Base-by-base conservation (phyloP, 2,888 invertebrate genomes). In the Phlogophora meticulosa region DNA sequence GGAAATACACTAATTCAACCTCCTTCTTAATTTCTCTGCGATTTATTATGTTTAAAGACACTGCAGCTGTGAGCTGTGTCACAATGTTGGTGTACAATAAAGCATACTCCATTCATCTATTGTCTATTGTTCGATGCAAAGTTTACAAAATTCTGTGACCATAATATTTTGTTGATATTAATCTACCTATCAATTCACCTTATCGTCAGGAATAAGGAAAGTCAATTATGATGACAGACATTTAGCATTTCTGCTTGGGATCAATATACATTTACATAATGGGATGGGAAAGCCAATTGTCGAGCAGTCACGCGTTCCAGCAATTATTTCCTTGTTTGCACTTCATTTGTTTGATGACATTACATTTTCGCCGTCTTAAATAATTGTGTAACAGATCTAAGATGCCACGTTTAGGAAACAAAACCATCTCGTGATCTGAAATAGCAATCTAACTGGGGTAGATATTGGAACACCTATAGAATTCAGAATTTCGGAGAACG, bases 91-190 rank as follows among this genome's bases (percentile, higher is more conserved):
- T n/a, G 5, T 58, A 58, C 13, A 56, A 57, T 32, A 46, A 69
- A 38, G n/a, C 45, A 34, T n/a, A n/a, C 20, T 55, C 9, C 34
- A 38, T 56, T 7, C n/a, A 58, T 40, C 38, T 42, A 77, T 71
- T 64, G 60, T 72, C n/a, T 76, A 74, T 72, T 74, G 64, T 72
- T 57, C 52, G 13, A 10, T 11, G 32, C 36, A 24, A 22, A 52
- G 62, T 76, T 56, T 56, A 72, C 43, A 22, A 24, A 69, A 40
- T 49, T 32, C 13, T 40, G 17, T 15, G 20, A 34, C n/a, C 32
- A 42, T 40, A 2, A 63, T 22, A 36, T 38, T 15, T 13, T 4
- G 36, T 59, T 40, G 32, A 34, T 34, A 70, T 24, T 69, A 32
- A 38, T 38, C 38, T 46, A 24, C n/a, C 15, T n/a, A 20, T 22